Evolutionary conservation across 2,113 vertebrate genomes (phyloP).

Genomic region (Sebastes schlegelii): DNA sequence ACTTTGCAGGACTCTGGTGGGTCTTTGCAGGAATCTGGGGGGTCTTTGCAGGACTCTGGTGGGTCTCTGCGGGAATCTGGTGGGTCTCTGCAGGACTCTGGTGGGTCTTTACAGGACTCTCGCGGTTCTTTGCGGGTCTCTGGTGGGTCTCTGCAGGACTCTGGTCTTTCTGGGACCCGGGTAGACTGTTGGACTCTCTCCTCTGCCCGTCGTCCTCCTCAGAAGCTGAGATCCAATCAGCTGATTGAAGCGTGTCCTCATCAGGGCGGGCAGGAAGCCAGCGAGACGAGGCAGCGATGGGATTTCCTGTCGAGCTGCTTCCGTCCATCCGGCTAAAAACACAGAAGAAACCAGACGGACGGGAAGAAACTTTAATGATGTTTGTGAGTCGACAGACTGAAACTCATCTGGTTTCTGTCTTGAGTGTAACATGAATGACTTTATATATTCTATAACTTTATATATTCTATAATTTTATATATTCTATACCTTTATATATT

Average conservation of each 20-base stretch:
- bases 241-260: background rate
- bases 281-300: conserved; percentile 47
- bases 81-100: background rate
- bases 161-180: background rate
- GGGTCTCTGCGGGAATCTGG: background rate
- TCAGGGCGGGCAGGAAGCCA: conserved; percentile 52
- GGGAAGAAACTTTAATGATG: background rate
- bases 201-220: conserved; percentile 17
- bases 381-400: background rate
- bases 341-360: conserved; percentile 15
- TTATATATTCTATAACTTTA: too few species aligned
- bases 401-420: too few species aligned
- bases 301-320: conserved; percentile 64
- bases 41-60: background rate
- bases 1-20: too few species aligned
- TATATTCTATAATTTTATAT: too few species aligned
- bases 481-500: too few species aligned
- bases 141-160: background rate
- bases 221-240: conserved; percentile 24
- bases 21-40: background rate
- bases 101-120: background rate
- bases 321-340: conserved; percentile 69
- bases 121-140: background rate
- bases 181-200: background rate
- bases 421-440: too few species aligned